Base-by-base conservation (phyloP, 2,113 vertebrate genomes). In the Physeter macrocephalus region DNA sequence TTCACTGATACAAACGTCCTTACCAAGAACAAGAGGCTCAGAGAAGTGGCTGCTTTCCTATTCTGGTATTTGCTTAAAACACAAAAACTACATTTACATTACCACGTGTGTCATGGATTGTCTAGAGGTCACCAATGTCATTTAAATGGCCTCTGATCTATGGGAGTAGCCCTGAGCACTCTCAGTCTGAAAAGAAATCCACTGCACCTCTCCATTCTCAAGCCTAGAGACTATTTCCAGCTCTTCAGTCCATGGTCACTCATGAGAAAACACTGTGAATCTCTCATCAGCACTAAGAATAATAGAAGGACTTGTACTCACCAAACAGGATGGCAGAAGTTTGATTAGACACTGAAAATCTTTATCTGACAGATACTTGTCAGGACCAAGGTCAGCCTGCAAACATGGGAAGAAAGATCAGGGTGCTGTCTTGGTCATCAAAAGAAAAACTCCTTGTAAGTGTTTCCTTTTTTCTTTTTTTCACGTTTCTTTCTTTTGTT, bases 361-460 rank as follows among this genome's bases (percentile, higher is more conserved):
- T 99, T 99, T 99, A 98, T 99, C 99, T 81, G 99, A 99, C 93
- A 99, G 98, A 97, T 99, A 99, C 97, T 99, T 99, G 98, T 99
- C 99, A 39, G 99, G 99, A 96, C 99, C 99, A 96, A 99, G 99
- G 97, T 99, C 99, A 98, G 99, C 99, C 99, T 99, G 88, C 36
- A 98, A 98, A 97, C 83, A 97, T 43, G 97, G 13, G 96, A 85
- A 29, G 36, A 96, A 96, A 88, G 52, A 90, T 82, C 20, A 92
- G 75, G 27, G 36, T 69, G 36, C 10, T 74, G 49, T 27, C 77
- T 94, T 81, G 57, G 13, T 85, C 49, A 89, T 78, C 61, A 46
- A 77, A 93, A 91, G 31, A 94, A 92, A 93, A 95, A 62, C 29
- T 81, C 52, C 54, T 77, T 67, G 8, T 39, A 34, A 66, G 7